phyloP scores from a whole-genome alignment of 2,888 invertebrate genomes.

The Lepidochrysops patricia region DNA sequence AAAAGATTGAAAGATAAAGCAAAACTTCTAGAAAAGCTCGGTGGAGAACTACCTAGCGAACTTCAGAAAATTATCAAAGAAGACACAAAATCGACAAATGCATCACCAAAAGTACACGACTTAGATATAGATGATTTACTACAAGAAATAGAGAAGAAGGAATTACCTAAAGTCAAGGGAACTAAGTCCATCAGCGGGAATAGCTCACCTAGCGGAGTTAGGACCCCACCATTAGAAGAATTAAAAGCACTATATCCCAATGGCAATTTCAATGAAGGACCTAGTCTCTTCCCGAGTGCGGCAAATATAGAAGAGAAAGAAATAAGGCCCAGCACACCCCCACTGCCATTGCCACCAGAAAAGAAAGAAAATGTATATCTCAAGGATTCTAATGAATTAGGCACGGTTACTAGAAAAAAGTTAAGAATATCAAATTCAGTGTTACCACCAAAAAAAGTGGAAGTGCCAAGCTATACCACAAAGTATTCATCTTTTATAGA shows the following conservation, averaged over 20 bases:
- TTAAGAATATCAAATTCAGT: conserved; percentile 63
- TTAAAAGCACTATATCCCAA: conserved; percentile 38
- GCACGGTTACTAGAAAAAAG: conserved; percentile 46
- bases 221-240: conserved; percentile 36
- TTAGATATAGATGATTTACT: conserved; percentile 54
- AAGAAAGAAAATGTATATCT: conserved; percentile 54
- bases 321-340: conserved; percentile 25
- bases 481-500: conserved; percentile 65
- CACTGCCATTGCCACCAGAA: conserved; percentile 21
- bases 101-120: conserved; percentile 38
- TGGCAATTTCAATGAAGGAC: conserved; percentile 31
- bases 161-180: conserved; percentile 47
- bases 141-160: conserved; percentile 59
- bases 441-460: conserved; percentile 50
- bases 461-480: conserved; percentile 52
- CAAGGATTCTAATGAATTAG: conserved; percentile 39
- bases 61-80: conserved; percentile 60
- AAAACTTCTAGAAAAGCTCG: conserved; percentile 65
- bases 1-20: conserved; percentile 65
- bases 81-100: conserved; percentile 35
- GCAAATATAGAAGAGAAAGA: conserved; percentile 33
- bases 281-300: conserved; percentile 34
- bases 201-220: conserved; percentile 38
- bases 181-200: conserved; percentile 27
- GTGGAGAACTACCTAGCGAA: conserved; percentile 68